phyloP scores from a whole-genome alignment of 1,140 invertebrate species.

The Micrasema longulum region DNA sequence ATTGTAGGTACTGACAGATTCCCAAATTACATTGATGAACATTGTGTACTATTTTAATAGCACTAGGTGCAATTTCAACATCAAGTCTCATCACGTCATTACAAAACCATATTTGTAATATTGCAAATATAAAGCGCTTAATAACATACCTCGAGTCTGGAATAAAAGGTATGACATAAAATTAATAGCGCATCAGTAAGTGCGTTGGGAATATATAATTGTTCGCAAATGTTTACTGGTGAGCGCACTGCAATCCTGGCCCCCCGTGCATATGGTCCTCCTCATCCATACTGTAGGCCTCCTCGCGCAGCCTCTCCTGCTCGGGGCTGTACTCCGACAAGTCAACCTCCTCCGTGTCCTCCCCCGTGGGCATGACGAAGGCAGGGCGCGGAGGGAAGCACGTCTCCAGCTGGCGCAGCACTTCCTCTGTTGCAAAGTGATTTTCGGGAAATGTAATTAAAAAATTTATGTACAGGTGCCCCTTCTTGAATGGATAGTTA shows the following conservation, averaged over 20 bases:
- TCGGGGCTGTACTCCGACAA: constrained; percentile 80
- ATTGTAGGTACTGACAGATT: constrained; percentile 4
- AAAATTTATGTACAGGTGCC: constrained; percentile 90
- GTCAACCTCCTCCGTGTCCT: constrained; percentile 86
- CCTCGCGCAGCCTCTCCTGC: constrained; percentile 65
- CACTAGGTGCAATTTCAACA: constrained; percentile 26
- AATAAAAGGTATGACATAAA: constrained; percentile 28
- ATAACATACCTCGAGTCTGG: constrained; percentile 25
- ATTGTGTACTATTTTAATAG: constrained; percentile 11
- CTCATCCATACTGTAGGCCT: constrained; percentile 78
- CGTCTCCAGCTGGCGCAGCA: constrained; percentile 77
- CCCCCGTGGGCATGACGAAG: constrained; percentile 76
- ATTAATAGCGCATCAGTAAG: neutral
- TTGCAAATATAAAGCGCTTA: constrained; percentile 33
- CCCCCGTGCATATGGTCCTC: constrained; percentile 71
- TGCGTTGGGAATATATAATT: constrained; percentile 7
- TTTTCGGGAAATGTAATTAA: constrained; percentile 86
- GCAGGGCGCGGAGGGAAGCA: constrained; percentile 76
- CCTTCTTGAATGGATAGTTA: constrained; percentile 85
- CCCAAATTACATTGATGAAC: constrained; percentile 1
- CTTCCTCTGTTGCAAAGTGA: constrained; percentile 79
- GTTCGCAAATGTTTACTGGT: constrained; percentile 70
- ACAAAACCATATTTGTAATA: constrained; percentile 19
- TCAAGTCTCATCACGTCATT: constrained; percentile 12
- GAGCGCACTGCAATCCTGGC: constrained; percentile 76